Conservation (phyloP, 2,113 vertebrate species). For the Daphoenositta chrysoptera region DNA sequence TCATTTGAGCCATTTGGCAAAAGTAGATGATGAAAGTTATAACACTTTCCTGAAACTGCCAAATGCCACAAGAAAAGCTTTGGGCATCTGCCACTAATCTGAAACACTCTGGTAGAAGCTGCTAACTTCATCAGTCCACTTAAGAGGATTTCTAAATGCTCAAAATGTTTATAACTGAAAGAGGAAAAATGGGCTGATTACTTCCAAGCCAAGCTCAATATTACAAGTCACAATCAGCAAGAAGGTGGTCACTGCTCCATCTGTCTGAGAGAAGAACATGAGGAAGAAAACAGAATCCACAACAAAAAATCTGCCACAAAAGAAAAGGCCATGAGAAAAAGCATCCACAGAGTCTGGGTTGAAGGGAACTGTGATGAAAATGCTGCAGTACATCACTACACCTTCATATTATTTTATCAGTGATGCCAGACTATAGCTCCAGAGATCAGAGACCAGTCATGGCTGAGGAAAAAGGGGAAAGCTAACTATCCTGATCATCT, state of each 20-base stretch:
- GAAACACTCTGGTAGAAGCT: neutral
- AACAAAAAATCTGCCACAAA: neutral
- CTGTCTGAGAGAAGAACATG: neutral
- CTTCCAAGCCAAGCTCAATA: neutral
- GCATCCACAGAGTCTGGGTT: neutral
- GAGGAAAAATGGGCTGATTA: neutral
- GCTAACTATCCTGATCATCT: neutral
- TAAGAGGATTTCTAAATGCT: neutral
- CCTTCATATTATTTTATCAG: neutral
- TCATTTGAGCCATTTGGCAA: constrained; percentile 10
- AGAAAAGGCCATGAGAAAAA: neutral
- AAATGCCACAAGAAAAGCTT: constrained; percentile 44
- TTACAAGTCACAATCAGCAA: neutral
- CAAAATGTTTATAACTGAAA: neutral
- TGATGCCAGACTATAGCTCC: neutral
- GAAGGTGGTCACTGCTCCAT: neutral
- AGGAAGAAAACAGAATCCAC: neutral
- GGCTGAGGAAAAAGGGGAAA: neutral
- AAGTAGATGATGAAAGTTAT: neutral
- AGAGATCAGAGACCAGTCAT: neutral
- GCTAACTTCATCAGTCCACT: neutral
- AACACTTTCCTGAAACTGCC: constrained; percentile 17
- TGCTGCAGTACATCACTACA: rapidly evolving
- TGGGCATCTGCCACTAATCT: constrained; percentile 34
- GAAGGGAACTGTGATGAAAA: neutral